Conservation (phyloP, 2,797 vertebrate species). For the Parauchenoglanis punctatus region DNA sequence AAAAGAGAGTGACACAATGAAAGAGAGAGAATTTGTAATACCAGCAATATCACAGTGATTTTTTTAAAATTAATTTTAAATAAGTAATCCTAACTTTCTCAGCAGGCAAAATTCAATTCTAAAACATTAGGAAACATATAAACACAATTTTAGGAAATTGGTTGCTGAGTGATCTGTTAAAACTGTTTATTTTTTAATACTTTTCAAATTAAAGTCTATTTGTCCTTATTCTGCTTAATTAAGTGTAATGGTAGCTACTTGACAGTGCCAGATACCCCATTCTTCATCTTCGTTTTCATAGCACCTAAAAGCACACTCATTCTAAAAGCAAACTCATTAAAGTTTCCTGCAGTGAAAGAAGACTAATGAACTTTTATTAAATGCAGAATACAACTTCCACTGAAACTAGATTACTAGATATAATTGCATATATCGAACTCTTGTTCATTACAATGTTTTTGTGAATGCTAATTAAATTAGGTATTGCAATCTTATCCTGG, state of each 20-base stretch:
- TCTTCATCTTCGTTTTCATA: background rate
- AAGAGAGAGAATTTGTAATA: background rate
- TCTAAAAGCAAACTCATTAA: background rate
- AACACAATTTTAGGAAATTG: background rate
- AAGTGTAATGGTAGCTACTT: background rate
- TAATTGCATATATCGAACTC: background rate
- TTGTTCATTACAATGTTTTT: background rate
- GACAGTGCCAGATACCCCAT: background rate
- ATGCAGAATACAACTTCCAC: background rate
- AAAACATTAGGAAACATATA: background rate
- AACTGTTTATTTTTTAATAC: background rate
- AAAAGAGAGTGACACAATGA: background rate
- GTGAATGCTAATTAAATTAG: slow-evolving; percentile 8
- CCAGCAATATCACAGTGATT: background rate
- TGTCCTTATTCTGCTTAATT: background rate
- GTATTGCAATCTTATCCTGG: background rate
- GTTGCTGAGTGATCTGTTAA: background rate
- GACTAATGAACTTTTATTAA: background rate
- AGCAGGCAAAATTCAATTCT: background rate
- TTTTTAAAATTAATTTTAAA: background rate
- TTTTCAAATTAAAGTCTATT: background rate
- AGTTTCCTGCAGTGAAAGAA: background rate
- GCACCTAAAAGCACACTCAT: background rate
- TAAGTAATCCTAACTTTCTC: background rate
- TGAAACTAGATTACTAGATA: background rate